phyloP scores from a whole-genome alignment of 2,797 vertebrate genomes.

The Sebastiscus tertius region DNA sequence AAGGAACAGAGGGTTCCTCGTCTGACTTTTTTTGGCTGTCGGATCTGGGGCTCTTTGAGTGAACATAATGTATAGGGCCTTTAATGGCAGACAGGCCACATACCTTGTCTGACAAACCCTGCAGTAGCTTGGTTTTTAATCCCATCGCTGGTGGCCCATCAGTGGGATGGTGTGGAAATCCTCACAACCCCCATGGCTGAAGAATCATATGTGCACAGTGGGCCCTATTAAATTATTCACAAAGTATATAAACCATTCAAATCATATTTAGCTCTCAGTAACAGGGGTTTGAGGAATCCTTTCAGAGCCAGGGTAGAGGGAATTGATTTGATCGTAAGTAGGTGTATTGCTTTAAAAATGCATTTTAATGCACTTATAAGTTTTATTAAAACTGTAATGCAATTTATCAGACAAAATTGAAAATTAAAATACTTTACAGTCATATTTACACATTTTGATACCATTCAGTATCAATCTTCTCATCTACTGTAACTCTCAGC shows the following conservation, averaged over 20 bases:
- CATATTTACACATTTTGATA: background rate
- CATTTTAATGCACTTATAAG: background rate
- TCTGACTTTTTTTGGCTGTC: slow-evolving; percentile 30
- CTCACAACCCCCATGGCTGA: background rate
- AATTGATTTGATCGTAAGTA: slow-evolving; percentile 16
- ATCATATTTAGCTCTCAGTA: background rate
- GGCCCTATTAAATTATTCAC: slow-evolving; percentile 27
- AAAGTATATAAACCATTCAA: slow-evolving; percentile 26
- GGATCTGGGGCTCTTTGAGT: slow-evolving; percentile 42
- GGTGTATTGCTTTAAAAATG: background rate
- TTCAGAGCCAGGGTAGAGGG: background rate
- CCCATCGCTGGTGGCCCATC: slow-evolving; percentile 22
- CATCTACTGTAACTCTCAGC: background rate
- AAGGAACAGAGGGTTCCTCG: slow-evolving; percentile 38
- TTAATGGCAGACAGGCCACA: slow-evolving; percentile 36
- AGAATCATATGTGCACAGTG: slow-evolving; percentile 9
- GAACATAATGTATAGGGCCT: slow-evolving; percentile 36
- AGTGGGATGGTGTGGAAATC: slow-evolving; percentile 3
- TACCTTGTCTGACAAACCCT: slow-evolving; percentile 40
- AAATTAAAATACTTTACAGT: background rate
- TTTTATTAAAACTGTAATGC: background rate
- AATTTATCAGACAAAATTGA: background rate
- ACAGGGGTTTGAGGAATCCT: slow-evolving; percentile 6
- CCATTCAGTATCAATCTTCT: background rate
- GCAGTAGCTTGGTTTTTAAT: slow-evolving; percentile 30